Conservation (phyloP, 2,797 vertebrate species). For the Argentina silus region DNA sequence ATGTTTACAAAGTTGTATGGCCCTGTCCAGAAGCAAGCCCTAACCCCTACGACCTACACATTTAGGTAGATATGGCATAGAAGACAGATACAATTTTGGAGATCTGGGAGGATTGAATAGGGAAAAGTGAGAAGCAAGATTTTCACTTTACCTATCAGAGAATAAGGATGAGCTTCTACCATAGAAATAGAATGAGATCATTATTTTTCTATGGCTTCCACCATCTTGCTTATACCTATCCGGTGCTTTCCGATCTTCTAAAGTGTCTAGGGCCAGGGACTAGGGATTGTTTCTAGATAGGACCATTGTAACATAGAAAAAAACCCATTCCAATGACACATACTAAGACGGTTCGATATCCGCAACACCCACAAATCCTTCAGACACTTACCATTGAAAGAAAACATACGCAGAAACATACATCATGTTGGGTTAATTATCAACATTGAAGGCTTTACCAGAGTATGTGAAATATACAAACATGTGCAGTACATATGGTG, state of each 20-base stretch:
- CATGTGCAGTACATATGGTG: conserved; percentile 69
- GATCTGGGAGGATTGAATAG: no score
- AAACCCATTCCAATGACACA: neutral
- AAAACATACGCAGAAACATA: neutral
- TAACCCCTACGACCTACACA: no score
- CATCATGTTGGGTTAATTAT: conserved; percentile 53
- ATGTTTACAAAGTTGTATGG: conserved; percentile 4
- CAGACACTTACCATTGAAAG: neutral
- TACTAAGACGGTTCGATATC: neutral
- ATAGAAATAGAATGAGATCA: no score
- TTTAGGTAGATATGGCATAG: no score
- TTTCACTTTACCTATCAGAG: no score
- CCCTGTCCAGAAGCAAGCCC: no score
- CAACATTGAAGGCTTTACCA: conserved; percentile 56
- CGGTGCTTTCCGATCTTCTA: no score
- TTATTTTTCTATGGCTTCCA: no score
- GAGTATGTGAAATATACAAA: conserved; percentile 60
- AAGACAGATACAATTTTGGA: no score
- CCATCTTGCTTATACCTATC: no score
- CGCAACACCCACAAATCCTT: neutral
- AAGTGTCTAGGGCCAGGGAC: neutral
- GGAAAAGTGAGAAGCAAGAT: no score
- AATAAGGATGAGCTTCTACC: no score
- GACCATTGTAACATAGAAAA: neutral
- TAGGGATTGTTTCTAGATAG: neutral